Evolutionary conservation across 2,888 invertebrate species (phyloP).

Genomic region (Apoda limacodes): DNA sequence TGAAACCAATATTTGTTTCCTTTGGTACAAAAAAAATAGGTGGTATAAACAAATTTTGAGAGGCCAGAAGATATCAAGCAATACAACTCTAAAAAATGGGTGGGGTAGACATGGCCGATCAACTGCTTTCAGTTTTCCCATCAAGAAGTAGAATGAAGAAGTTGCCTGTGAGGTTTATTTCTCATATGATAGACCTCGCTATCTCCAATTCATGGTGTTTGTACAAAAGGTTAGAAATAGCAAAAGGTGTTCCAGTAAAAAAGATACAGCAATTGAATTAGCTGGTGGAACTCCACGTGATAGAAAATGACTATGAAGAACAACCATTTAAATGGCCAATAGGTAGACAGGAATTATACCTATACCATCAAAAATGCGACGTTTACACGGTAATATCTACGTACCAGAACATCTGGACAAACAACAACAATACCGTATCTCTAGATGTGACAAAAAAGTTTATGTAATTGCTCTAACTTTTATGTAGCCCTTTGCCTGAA

Average conservation of each 20-base stretch:
- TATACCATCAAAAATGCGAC: conserved; percentile 5
- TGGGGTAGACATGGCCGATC: conserved; percentile 1
- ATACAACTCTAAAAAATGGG: conserved; percentile 1
- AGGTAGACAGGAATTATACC: conserved; percentile 7
- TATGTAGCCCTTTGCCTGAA: conserved; percentile 10
- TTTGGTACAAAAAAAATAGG: conserved; percentile 1
- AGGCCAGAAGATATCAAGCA: conserved; percentile 2
- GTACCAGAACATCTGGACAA: conserved; percentile 7
- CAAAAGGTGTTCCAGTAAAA: conserved; percentile 12
- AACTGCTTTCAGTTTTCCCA: conserved; percentile 7
- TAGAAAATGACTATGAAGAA: conserved; percentile 5
- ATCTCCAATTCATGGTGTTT: conserved; percentile 6
- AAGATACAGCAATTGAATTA: conserved; percentile 14
- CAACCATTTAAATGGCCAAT: conserved; percentile 5
- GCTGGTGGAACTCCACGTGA: too few species aligned
- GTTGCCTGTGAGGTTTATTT: conserved; percentile 7
- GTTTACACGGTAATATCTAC: conserved; percentile 6
- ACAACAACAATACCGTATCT: conserved; percentile 6
- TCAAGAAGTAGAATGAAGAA: conserved; percentile 6
- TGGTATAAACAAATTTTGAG: conserved; percentile 1
- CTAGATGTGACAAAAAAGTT: conserved; percentile 7
- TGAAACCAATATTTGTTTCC: too few species aligned
- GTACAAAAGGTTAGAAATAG: conserved; percentile 3
- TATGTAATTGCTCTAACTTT: conserved; percentile 11
- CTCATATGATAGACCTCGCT: conserved; percentile 8